These are phyloP conservation scores for Drosophila acutilabella DNA, from an alignment of 2,888 invertebrate species.

Conservation along the genomic window DNA sequence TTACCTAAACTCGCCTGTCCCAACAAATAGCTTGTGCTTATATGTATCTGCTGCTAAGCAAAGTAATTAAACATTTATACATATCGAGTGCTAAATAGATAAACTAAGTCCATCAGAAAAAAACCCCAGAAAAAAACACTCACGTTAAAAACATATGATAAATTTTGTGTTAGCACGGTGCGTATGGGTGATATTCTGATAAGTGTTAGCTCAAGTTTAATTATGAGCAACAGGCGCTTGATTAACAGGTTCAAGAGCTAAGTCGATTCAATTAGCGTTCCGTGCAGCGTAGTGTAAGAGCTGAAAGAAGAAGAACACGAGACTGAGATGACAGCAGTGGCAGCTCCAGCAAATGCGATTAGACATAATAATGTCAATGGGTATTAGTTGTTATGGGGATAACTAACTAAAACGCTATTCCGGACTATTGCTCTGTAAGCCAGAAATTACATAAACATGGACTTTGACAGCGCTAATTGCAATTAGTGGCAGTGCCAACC, in stretches of 20 bases:
- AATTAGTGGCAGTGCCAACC: slow-evolving; percentile 61
- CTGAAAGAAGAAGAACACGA: background rate
- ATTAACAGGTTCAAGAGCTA: slow-evolving; percentile 44
- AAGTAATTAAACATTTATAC: slow-evolving; percentile 22
- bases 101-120: slow-evolving; percentile 30
- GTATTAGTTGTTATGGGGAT: slow-evolving; percentile 47
- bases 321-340: background rate
- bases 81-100: slow-evolving; percentile 53
- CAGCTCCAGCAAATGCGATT: slow-evolving; percentile 59
- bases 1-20: slow-evolving; percentile 18
- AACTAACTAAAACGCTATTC: slow-evolving; percentile 35
- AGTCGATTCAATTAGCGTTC: slow-evolving; percentile 62
- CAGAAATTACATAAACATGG: slow-evolving; percentile 59
- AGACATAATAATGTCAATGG: slow-evolving; percentile 68
- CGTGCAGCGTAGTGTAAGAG: slow-evolving; percentile 35
- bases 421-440: slow-evolving; percentile 21
- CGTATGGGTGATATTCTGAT: background rate
- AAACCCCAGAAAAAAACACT: slow-evolving; percentile 19
- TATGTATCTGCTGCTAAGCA: background rate
- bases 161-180: background rate
- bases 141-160: slow-evolving; percentile 22
- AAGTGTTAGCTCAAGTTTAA: slow-evolving; percentile 62
- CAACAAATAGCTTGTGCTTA: slow-evolving; percentile 8
- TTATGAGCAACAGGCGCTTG: slow-evolving; percentile 50
- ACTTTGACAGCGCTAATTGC: slow-evolving; percentile 73